These are phyloP conservation scores for Oscheius sp. DNA, from an alignment of 1,140 invertebrate genomes.

Conservation along the genomic window DNA sequence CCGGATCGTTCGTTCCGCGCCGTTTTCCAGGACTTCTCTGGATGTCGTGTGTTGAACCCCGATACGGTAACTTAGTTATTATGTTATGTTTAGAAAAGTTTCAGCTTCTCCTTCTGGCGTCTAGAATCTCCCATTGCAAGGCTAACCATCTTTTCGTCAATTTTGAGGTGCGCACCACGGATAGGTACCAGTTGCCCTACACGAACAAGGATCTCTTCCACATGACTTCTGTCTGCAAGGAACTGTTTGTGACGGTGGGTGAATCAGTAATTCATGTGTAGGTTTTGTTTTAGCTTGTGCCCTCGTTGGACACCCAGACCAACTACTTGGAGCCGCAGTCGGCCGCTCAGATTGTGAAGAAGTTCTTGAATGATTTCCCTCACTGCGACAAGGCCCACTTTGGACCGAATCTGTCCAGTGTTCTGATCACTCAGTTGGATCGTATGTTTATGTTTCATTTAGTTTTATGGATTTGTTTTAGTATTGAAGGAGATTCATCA, in stretches of 20 bases:
- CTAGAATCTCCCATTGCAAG: conserved; percentile 41
- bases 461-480: background rate
- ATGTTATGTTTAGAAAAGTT: too few relatives aligned
- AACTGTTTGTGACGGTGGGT: conserved; percentile 41
- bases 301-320: conserved; percentile 44
- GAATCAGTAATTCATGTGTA: background rate
- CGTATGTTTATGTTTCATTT: background rate
- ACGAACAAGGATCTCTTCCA: conserved; percentile 48
- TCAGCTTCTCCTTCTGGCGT: conserved; percentile 40
- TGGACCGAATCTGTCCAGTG: conserved; percentile 40
- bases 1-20: conserved; percentile 41
- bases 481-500: conserved; percentile 40
- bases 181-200: conserved; percentile 48
- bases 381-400: conserved; percentile 43
- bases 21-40: conserved; percentile 45
- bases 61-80: conserved; percentile 46
- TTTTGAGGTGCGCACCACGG: conserved; percentile 48
- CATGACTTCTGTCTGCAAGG: conserved; percentile 45
- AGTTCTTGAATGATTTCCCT: conserved; percentile 46
- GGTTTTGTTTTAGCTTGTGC: conserved; percentile 34
- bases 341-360: conserved; percentile 36
- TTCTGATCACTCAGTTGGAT: conserved; percentile 33
- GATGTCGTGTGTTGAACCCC: conserved; percentile 43
- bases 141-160: conserved; percentile 49
- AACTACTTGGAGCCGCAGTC: conserved; percentile 35